Conservation (phyloP, 2,113 vertebrate species). For the Lichenostomus cassidix region DNA sequence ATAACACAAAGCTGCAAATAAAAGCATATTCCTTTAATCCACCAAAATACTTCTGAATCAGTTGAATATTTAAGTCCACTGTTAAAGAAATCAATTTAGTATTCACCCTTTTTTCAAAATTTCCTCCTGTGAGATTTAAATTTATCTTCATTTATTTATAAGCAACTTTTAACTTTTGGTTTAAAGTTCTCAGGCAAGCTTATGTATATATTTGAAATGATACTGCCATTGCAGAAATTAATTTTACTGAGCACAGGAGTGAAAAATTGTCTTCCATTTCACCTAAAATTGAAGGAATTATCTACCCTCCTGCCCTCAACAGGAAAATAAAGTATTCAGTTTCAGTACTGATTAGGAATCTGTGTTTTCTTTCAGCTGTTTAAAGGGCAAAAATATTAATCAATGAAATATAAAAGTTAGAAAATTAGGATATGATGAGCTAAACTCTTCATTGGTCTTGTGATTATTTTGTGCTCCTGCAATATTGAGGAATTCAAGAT, state of each 20-base stretch:
- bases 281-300: not conserved
- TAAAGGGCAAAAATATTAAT: not conserved
- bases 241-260: not conserved
- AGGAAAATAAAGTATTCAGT: not conserved
- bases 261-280: not conserved
- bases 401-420: not conserved
- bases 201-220: not conserved
- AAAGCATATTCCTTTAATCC: not conserved
- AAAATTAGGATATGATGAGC: not conserved
- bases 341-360: not conserved
- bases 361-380: not conserved
- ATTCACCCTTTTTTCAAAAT: not conserved
- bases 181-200: not conserved
- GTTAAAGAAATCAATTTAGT: not conserved
- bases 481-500: not conserved
- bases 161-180: not conserved
- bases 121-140: not conserved
- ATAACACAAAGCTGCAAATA: not conserved
- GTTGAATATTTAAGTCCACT: not conserved
- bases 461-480: not conserved
- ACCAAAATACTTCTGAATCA: not conserved
- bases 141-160: not conserved
- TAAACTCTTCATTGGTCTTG: not conserved
- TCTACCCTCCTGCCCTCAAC: not conserved
- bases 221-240: not conserved